Percentiles rank a stretch among this genome's conserved stretches.
phyloP scores from a whole-genome alignment of 1,140 invertebrate genomes.

The Chymomyza costata region DNA sequence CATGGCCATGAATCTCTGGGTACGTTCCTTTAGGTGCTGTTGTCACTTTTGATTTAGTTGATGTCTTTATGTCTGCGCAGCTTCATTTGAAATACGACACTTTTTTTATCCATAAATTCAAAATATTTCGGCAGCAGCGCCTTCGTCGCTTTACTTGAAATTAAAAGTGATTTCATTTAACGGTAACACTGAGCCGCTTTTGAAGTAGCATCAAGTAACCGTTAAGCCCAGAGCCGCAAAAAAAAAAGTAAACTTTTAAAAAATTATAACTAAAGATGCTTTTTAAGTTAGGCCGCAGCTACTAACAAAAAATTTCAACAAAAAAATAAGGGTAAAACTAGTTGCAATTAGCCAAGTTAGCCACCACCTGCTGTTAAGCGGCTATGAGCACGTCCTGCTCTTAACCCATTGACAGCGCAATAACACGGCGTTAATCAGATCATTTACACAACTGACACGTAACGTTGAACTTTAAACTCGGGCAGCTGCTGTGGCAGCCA shows the following conservation, averaged over 20 bases:
- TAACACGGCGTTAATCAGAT: slow-evolving; percentile 60
- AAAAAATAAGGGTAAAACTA: too few relatives aligned
- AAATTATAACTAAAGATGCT: too few relatives aligned
- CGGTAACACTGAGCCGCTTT: slow-evolving; percentile 61
- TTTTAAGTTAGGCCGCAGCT: too few relatives aligned
- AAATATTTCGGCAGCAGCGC: slow-evolving; percentile 10
- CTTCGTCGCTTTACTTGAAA: slow-evolving; percentile 32
- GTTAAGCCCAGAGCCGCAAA: slow-evolving; percentile 1
- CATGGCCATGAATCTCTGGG: slow-evolving; percentile 24
- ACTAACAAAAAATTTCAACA: too few relatives aligned
- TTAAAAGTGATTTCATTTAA: slow-evolving; percentile 73
- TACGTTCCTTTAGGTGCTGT: slow-evolving; percentile 48
- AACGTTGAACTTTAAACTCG: slow-evolving; percentile 8
- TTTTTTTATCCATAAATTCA: slow-evolving; percentile 31
- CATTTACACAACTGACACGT: slow-evolving; percentile 52
- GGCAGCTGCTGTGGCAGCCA: slow-evolving; percentile 23
- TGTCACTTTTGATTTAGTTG: slow-evolving; percentile 72
- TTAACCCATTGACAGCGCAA: slow-evolving; percentile 57
- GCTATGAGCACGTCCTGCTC: slow-evolving; percentile 11
- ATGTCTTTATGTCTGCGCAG: slow-evolving; percentile 63
- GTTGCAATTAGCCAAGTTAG: too few relatives aligned
- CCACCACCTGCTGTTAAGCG: slow-evolving; percentile 1
- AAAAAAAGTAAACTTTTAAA: too few relatives aligned
- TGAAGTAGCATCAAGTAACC: slow-evolving; percentile 57
- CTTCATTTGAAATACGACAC: slow-evolving; percentile 72